Conservation (phyloP, 2,888 invertebrate genomes). For the Thumatha senex region DNA sequence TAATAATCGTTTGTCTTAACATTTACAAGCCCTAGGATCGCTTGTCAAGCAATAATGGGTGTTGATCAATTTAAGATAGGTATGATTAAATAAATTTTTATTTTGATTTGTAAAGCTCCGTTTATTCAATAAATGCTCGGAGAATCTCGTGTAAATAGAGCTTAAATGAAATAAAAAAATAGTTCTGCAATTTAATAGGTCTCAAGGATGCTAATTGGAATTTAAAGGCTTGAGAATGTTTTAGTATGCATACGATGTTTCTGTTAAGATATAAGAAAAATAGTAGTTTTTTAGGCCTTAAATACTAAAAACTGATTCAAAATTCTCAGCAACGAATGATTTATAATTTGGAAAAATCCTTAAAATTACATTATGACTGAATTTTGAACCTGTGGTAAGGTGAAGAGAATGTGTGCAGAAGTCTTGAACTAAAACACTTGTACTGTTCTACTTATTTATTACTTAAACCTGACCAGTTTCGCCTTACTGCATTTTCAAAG, state of each 20-base stretch:
- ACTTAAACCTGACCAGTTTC: too few relatives aligned
- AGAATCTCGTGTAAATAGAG: background rate
- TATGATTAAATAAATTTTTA: slow-evolving; percentile 12
- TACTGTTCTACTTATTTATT: too few relatives aligned
- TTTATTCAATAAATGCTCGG: slow-evolving; percentile 6
- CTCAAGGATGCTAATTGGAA: slow-evolving; percentile 19
- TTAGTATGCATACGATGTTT: slow-evolving; percentile 24
- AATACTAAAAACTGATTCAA: slow-evolving; percentile 2
- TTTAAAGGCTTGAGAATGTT: slow-evolving; percentile 9
- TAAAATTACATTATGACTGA: too few relatives aligned
- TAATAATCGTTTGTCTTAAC: slow-evolving; percentile 20
- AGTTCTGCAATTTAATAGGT: slow-evolving; percentile 24
- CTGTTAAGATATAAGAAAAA: slow-evolving; percentile 15
- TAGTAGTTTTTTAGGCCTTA: slow-evolving; percentile 11
- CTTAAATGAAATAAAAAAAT: background rate
- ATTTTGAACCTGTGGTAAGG: too few relatives aligned
- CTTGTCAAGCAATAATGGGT: slow-evolving; percentile 17
- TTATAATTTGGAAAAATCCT: too few relatives aligned
- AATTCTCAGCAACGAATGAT: background rate
- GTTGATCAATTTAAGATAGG: slow-evolving; percentile 28
- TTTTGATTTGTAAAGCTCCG: slow-evolving; percentile 11
- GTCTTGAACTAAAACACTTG: too few relatives aligned
- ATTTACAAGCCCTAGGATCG: background rate
- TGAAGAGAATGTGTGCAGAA: too few relatives aligned
- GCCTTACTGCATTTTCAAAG: too few relatives aligned